A percentile compares a stretch with the other conserved stretches of the same genome.
Conservation (phyloP, 1,140 invertebrate genomes). For the Trypoxylus dichotomus region DNA sequence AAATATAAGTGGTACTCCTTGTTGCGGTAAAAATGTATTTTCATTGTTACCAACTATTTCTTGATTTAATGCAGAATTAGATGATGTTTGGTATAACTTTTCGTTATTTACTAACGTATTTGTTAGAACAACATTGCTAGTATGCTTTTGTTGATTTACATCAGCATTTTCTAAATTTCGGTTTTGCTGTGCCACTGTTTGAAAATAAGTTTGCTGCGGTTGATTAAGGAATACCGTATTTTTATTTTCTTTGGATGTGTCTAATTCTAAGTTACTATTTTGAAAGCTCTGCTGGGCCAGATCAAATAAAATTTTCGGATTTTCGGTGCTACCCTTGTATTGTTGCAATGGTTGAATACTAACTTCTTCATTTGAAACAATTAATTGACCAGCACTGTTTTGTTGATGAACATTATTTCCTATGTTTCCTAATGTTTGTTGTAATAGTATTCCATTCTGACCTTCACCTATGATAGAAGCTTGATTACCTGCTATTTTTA, state of each 20-base stretch:
- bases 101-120: not conserved
- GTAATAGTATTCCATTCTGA: not conserved
- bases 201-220: not conserved
- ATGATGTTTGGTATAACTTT: not conserved
- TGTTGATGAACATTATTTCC: not conserved
- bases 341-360: not conserved
- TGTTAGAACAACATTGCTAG: not conserved
- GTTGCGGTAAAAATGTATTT: not conserved
- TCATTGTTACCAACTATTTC: not conserved
- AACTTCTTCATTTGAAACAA: not conserved
- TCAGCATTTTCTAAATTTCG: not conserved
- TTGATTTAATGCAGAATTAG: not conserved
- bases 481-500: not conserved
- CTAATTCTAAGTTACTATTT: not conserved
- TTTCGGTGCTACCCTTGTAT: not conserved
- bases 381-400: not conserved
- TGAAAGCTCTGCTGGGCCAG: not conserved
- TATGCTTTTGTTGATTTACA: not conserved
- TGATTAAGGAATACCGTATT: not conserved
- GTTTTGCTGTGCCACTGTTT: not conserved
- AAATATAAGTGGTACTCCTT: slow-evolving; percentile 5
- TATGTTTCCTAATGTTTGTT: not conserved
- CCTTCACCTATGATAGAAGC: not conserved
- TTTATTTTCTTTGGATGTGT: not conserved
- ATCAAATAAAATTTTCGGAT: not conserved